Evolutionary conservation across 1,140 invertebrate species (phyloP).

Genomic region (Eriocheir sinensis): DNA sequence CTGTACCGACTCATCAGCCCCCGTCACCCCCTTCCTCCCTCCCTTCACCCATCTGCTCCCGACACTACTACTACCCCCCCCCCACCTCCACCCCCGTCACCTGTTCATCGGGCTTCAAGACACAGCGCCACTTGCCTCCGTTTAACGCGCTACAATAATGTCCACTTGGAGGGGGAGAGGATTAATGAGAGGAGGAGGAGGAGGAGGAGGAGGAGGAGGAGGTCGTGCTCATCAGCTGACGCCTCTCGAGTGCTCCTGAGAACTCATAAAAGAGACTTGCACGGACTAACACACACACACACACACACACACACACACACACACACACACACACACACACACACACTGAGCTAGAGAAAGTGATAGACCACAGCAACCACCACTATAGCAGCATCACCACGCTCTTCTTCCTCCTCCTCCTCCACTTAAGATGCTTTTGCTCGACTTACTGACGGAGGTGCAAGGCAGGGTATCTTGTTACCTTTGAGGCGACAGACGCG

Average conservation of each 20-base stretch:
- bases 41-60: neutral
- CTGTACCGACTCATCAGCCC: too few relatives aligned
- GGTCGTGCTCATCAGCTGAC: neutral
- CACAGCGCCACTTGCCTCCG: neutral
- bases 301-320: slow-evolving; percentile 12
- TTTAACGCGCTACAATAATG: slow-evolving; percentile 31
- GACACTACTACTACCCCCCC: neutral
- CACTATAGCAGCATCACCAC: slow-evolving; percentile 13
- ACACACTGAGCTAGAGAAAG: neutral
- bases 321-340: slow-evolving; percentile 42
- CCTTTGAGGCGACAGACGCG: neutral
- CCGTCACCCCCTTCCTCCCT: too few relatives aligned
- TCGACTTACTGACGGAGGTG: slow-evolving; percentile 6
- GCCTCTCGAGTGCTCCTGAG: slow-evolving; percentile 5
- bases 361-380: neutral
- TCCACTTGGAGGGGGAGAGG: slow-evolving; percentile 25
- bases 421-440: slow-evolving; percentile 28
- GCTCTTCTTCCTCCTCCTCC: neutral
- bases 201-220: neutral
- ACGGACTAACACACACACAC: neutral
- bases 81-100: neutral
- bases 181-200: slow-evolving; percentile 40
- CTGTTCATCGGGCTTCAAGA: neutral
- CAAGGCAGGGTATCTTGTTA: neutral
- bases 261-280: neutral